Conservation (phyloP, 2,888 invertebrate species). For the Hypena proboscidalis region DNA sequence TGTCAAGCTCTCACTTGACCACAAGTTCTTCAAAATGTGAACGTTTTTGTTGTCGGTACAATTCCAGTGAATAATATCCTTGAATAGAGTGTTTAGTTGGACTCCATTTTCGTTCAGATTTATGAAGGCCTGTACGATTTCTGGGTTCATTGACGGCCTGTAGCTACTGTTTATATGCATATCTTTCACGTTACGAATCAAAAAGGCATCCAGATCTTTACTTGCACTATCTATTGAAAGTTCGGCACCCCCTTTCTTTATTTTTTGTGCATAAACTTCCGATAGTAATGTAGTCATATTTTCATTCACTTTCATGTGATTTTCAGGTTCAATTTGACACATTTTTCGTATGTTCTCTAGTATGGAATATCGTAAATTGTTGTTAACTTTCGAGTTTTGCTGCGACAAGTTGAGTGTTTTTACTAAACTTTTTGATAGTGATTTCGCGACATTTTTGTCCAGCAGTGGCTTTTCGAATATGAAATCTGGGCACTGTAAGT, state of each 20-base stretch:
- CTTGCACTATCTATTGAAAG: slow-evolving; percentile 32
- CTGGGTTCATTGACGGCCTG: slow-evolving; percentile 54
- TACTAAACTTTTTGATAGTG: slow-evolving; percentile 69
- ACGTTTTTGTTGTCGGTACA: slow-evolving; percentile 36
- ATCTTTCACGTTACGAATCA: slow-evolving; percentile 59
- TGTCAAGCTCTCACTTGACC: slow-evolving; percentile 47
- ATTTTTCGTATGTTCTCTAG: slow-evolving; percentile 66
- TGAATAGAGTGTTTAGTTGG: slow-evolving; percentile 42
- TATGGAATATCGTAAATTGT: slow-evolving; percentile 60
- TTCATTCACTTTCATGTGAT: slow-evolving; percentile 62
- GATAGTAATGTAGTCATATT: slow-evolving; percentile 52
- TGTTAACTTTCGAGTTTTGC: slow-evolving; percentile 57
- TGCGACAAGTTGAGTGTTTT: slow-evolving; percentile 63
- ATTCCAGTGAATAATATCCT: slow-evolving; percentile 61
- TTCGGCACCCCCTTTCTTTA: slow-evolving; percentile 23
- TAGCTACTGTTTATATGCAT: slow-evolving; percentile 50
- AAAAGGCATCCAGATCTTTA: slow-evolving; percentile 62
- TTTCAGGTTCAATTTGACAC: slow-evolving; percentile 61
- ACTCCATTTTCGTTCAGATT: slow-evolving; percentile 58
- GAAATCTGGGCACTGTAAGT: slow-evolving; percentile 59
- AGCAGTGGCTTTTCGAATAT: slow-evolving; percentile 67
- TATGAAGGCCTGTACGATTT: slow-evolving; percentile 66
- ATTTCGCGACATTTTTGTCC: slow-evolving; percentile 64
- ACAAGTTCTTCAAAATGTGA: slow-evolving; percentile 57
- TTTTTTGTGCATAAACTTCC: slow-evolving; percentile 53